Percentiles rank a stretch among this genome's conserved stretches.
Evolutionary conservation across 2,113 vertebrate species (phyloP).

Genomic region (Helogale parvula): DNA sequence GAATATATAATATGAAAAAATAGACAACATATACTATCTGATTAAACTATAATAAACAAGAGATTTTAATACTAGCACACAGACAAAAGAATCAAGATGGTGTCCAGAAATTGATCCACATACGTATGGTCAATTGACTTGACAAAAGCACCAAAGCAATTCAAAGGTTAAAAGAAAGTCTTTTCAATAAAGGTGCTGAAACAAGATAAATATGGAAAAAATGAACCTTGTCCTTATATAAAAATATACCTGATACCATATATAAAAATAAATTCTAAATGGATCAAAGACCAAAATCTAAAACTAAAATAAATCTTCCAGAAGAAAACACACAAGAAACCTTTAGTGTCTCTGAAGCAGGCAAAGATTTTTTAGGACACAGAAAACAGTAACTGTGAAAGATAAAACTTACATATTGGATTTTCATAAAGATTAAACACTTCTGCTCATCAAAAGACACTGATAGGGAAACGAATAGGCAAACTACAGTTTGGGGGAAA

Average conservation of each 20-base stretch:
- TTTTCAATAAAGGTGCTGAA: background rate
- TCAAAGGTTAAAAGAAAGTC: background rate
- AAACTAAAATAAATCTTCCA: background rate
- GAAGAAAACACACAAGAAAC: background rate
- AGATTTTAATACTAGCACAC: background rate
- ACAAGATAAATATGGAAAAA: background rate
- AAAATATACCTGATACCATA: background rate
- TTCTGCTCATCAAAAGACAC: background rate
- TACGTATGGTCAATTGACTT: background rate
- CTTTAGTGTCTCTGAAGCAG: background rate
- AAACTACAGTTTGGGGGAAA: background rate
- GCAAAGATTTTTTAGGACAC: background rate
- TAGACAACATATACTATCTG: background rate
- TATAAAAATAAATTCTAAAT: conserved; percentile 8
- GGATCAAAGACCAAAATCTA: background rate
- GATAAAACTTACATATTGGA: background rate
- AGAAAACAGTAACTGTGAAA: background rate
- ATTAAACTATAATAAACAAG: background rate
- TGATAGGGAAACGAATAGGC: background rate
- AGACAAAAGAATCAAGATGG: background rate
- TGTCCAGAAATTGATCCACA: background rate
- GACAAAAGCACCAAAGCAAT: background rate
- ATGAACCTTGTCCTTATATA: background rate
- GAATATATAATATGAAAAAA: background rate
- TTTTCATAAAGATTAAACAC: background rate